These are phyloP conservation scores for Scaptomyza cyrtandrae DNA, from an alignment of 2,888 invertebrate genomes.

Conservation along the genomic window DNA sequence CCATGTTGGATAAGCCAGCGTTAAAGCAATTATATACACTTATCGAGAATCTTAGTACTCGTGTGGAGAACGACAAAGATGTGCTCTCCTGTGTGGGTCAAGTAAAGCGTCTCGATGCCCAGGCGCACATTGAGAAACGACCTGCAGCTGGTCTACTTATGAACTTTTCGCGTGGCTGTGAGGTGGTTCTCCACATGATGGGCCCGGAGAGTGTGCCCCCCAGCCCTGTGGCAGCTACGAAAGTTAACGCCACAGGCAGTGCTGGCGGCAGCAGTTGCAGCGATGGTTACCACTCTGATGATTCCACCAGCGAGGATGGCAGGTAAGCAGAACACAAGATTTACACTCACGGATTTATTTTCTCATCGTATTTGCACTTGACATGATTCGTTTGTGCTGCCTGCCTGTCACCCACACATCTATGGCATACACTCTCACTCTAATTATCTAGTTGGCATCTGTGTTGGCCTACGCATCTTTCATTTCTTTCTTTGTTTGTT, in stretches of 20 bases:
- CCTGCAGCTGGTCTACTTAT: slow-evolving; percentile 90
- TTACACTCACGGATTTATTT: slow-evolving; percentile 16
- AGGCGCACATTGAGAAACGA: slow-evolving; percentile 88
- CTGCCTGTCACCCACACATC: slow-evolving; percentile 45
- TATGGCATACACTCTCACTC: slow-evolving; percentile 34
- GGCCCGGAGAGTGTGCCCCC: slow-evolving; percentile 85
- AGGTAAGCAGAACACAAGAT: slow-evolving; percentile 66
- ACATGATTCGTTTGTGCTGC: slow-evolving; percentile 37
- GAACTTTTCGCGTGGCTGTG: slow-evolving; percentile 91
- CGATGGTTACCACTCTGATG: slow-evolving; percentile 94
- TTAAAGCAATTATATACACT: slow-evolving; percentile 90
- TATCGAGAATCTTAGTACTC: slow-evolving; percentile 88
- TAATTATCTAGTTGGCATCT: slow-evolving; percentile 11
- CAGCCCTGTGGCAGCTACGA: slow-evolving; percentile 78
- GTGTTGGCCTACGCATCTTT: slow-evolving; percentile 38
- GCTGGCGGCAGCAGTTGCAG: slow-evolving; percentile 87
- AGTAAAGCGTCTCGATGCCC: slow-evolving; percentile 87
- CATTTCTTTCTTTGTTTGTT: slow-evolving; percentile 2
- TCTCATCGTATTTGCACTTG: slow-evolving; percentile 50
- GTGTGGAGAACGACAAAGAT: slow-evolving; percentile 96
- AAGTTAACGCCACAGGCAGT: slow-evolving; percentile 70
- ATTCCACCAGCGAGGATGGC: slow-evolving; percentile 85
- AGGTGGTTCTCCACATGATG: slow-evolving; percentile 91
- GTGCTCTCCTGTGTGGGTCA: slow-evolving; percentile 90
- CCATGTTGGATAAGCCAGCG: slow-evolving; percentile 92